Percentiles rank a stretch among this genome's conserved stretches.
Conservation (phyloP, 2,113 vertebrate genomes). For the Menura novaehollandiae region DNA sequence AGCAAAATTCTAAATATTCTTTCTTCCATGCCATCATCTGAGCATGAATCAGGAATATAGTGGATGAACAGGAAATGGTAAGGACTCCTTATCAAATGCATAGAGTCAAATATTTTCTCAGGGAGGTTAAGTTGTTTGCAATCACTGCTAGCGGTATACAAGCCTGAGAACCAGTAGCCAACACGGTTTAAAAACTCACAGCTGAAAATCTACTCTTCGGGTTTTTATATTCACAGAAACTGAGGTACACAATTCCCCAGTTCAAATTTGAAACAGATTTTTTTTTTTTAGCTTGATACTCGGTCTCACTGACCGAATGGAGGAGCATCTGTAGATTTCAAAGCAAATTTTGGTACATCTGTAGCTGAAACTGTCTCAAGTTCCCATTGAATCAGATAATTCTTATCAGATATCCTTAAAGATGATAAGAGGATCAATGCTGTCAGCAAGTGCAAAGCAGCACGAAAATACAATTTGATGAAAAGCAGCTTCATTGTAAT, state of each 20-base stretch:
- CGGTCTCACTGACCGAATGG: neutral
- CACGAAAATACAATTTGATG: neutral
- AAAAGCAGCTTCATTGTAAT: slow-evolving; percentile 34
- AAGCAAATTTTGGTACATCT: slow-evolving; percentile 13
- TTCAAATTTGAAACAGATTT: neutral
- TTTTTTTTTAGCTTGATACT: neutral
- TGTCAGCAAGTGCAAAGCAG: slow-evolving; percentile 16
- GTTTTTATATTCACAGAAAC: neutral
- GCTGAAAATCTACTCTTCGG: neutral
- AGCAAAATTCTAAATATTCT: neutral
- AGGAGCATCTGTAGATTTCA: neutral
- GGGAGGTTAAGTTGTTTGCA: neutral
- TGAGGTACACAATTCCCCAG: neutral
- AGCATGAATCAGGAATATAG: neutral
- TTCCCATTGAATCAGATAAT: slow-evolving; percentile 42
- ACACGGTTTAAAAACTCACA: neutral
- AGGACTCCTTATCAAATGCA: neutral
- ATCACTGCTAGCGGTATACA: neutral
- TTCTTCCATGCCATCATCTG: neutral
- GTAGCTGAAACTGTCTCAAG: slow-evolving; percentile 34
- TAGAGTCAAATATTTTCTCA: neutral
- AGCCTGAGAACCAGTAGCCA: neutral
- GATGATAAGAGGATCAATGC: slow-evolving; percentile 20
- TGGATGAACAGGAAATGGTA: neutral
- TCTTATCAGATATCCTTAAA: slow-evolving; percentile 50